Conservation (phyloP, 2,888 invertebrate species). For the Pseudanteris insignis region DNA sequence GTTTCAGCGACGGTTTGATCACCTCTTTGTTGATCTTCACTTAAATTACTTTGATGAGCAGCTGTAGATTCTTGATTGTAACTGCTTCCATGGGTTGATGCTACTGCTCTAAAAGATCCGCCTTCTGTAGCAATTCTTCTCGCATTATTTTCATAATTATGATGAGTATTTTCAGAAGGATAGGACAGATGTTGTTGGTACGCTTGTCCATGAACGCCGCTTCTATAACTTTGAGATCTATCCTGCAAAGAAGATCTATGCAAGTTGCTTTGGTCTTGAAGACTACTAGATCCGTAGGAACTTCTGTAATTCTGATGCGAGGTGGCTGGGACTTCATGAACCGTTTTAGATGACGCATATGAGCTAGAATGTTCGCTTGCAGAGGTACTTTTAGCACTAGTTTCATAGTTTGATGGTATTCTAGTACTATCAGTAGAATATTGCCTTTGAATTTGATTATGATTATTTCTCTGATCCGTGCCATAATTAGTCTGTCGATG, state of each 20-base stretch:
- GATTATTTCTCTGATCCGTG: background rate
- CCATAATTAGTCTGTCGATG: background rate
- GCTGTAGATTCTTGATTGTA: too few relatives aligned
- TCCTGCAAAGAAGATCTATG: background rate
- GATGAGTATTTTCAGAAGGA: background rate
- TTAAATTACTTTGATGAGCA: too few relatives aligned
- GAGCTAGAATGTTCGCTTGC: constrained; percentile 2
- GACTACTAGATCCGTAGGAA: background rate
- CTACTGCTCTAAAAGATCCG: constrained; percentile 3
- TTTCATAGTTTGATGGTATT: background rate
- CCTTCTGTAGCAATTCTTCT: constrained; percentile 1
- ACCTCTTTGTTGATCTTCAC: constrained; percentile 1
- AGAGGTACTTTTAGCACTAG: constrained; percentile 2
- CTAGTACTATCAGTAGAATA: background rate
- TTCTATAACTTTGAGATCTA: constrained; percentile 3
- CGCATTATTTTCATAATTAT: too few relatives aligned
- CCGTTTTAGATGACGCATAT: constrained; percentile 3
- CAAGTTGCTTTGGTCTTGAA: background rate
- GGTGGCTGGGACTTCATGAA: constrained; percentile 5
- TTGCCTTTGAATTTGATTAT: constrained; percentile 4
- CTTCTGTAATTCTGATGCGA: constrained; percentile 2
- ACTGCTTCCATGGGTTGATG: background rate
- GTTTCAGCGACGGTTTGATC: constrained; percentile 2
- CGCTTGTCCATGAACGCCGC: background rate
- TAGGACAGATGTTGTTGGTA: background rate